phyloP scores from a whole-genome alignment of 23 tunicate genomes.

The Corella eumyota region DNA sequence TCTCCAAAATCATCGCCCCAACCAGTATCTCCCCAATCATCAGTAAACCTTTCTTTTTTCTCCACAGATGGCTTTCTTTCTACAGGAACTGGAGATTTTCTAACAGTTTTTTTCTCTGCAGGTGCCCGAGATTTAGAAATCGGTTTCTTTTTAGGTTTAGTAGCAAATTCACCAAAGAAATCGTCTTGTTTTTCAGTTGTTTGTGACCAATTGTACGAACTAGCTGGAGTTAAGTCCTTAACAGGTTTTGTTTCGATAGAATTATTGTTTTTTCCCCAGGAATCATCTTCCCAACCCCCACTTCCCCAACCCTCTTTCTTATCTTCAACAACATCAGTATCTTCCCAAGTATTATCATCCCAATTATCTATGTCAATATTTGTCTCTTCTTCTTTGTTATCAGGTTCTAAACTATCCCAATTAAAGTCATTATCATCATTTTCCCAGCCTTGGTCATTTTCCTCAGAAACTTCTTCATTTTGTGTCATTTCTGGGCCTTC shows the following conservation, averaged over 20 bases:
- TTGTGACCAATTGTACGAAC: slow-evolving; percentile 56
- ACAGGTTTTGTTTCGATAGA: too few species aligned
- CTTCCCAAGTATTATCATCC: slow-evolving; percentile 1
- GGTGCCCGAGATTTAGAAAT: not conserved
- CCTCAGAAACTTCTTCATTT: slow-evolving; percentile 6
- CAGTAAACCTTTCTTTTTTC: not conserved
- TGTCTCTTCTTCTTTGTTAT: too few species aligned
- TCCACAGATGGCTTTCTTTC: not conserved
- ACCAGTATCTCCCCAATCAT: slow-evolving; percentile 27
- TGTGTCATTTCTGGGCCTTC: slow-evolving; percentile 1
- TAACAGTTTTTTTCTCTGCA: not conserved
- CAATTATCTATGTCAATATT: too few species aligned
- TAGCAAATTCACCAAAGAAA: slow-evolving; percentile 38
- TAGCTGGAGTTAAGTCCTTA: slow-evolving; percentile 28
- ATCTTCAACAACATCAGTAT: not conserved
- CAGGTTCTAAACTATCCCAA: slow-evolving; percentile 4
- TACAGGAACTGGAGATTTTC: not conserved
- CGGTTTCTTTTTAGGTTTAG: slow-evolving; percentile 47
- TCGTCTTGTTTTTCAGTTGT: slow-evolving; percentile 33
- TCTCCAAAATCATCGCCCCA: slow-evolving; percentile 24
- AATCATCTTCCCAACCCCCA: slow-evolving; percentile 11
- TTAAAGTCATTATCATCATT: slow-evolving; percentile 53
- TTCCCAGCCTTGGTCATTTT: slow-evolving; percentile 23
- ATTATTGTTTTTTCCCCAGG: too few species aligned
- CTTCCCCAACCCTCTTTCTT: not conserved